Conservation (phyloP, 2,113 vertebrate genomes). For the Ammodytes dubius region DNA sequence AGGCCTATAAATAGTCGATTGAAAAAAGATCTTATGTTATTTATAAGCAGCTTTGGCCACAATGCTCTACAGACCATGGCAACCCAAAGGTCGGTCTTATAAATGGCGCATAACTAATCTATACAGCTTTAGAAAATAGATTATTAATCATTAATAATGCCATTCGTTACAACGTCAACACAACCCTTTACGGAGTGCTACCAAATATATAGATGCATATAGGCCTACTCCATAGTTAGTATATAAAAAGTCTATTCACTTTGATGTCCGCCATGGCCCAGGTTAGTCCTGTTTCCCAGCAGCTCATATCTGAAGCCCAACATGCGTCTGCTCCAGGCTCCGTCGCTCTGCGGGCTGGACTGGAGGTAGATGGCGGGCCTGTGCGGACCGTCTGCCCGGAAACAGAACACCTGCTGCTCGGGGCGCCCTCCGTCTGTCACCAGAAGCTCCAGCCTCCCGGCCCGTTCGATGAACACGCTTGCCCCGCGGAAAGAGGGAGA, state of each 20-base stretch:
- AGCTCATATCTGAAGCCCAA: conserved; percentile 87
- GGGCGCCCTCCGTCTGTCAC: conserved; percentile 54
- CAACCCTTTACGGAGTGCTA: background rate
- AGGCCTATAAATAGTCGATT: background rate
- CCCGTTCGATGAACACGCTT: conserved; percentile 81
- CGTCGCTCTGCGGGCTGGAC: conserved; percentile 78
- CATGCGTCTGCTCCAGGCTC: conserved; percentile 68
- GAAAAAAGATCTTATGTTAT: background rate
- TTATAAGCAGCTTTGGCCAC: background rate
- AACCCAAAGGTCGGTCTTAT: background rate
- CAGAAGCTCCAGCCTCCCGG: conserved; percentile 80
- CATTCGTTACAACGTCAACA: background rate
- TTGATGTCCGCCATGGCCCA: conserved; percentile 54
- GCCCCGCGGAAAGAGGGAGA: conserved; percentile 79
- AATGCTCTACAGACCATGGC: background rate
- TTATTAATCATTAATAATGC: background rate
- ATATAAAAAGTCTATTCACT: conserved; percentile 65
- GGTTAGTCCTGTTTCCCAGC: conserved; percentile 74
- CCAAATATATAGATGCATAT: background rate
- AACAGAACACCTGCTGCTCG: conserved; percentile 82
- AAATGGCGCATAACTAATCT: background rate
- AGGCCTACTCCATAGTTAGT: background rate
- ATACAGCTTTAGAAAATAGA: background rate
- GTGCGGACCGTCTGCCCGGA: conserved; percentile 65
- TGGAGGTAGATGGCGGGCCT: conserved; percentile 86